Evolutionary conservation across 2,113 vertebrate genomes (phyloP).

Genomic region (Capreolus pygargus): DNA sequence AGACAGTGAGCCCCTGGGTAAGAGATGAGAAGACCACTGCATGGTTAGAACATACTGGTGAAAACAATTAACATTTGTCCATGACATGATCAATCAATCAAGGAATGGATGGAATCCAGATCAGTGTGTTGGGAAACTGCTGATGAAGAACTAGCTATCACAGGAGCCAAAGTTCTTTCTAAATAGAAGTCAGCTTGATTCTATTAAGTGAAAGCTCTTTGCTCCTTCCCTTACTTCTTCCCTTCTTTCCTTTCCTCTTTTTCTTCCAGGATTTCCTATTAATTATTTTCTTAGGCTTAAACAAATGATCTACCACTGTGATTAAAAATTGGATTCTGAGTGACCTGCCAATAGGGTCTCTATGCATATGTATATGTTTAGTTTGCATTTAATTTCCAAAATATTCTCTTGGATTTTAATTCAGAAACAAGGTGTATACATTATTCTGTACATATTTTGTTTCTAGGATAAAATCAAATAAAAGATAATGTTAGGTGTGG

Average conservation of each 20-base stretch:
- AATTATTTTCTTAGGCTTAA: conserved; percentile 41
- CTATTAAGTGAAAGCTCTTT: conserved; percentile 75
- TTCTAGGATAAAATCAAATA: conserved; percentile 78
- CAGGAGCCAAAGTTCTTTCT: conserved; percentile 75
- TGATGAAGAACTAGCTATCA: conserved; percentile 87
- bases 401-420: conserved; percentile 73
- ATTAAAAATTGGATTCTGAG: conserved; percentile 39
- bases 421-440: conserved; percentile 47
- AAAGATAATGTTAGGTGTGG: conserved; percentile 79
- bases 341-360: conserved; percentile 48
- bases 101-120: conserved; percentile 91
- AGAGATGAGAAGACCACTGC: conserved; percentile 82
- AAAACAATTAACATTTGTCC: conserved; percentile 96
- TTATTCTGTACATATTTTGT: conserved; percentile 72
- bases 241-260: background rate
- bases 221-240: background rate
- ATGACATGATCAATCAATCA: conserved; percentile 91
- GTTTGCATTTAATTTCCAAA: conserved; percentile 36
- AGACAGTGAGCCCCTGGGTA: conserved; percentile 72
- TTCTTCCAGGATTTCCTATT: conserved; percentile 1
- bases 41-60: conserved; percentile 84
- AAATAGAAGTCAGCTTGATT: conserved; percentile 87
- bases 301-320: conserved; percentile 55
- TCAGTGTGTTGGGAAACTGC: conserved; percentile 78
- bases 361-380: background rate